A percentile compares a stretch with the other conserved stretches of the same genome.
Conservation (phyloP, 2,888 invertebrate genomes). For the Papilio elwesi region DNA sequence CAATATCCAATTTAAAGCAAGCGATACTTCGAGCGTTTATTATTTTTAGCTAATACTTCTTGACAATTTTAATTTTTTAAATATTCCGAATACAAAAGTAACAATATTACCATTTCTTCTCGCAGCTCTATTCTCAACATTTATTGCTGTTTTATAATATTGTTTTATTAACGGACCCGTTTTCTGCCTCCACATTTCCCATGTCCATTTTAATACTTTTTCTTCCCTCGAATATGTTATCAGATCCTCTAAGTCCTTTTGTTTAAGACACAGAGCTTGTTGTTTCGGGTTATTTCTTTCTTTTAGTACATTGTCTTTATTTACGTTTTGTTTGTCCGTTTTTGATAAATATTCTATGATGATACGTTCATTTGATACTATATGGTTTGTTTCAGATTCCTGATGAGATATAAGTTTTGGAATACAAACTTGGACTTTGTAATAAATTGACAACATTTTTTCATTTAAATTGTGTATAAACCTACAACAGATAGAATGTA, state of each 20-base stretch:
- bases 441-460: constrained; percentile 84
- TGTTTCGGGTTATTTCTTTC: constrained; percentile 48
- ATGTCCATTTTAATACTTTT: constrained; percentile 84
- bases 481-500: constrained; percentile 9
- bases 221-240: constrained; percentile 80
- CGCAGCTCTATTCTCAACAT: constrained; percentile 86
- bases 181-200: constrained; percentile 87
- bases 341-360: constrained; percentile 58
- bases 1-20: too few species aligned
- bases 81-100: neutral
- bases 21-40: too few species aligned
- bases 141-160: constrained; percentile 81
- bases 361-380: constrained; percentile 58
- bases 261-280: constrained; percentile 79
- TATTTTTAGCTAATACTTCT: too few species aligned
- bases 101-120: constrained; percentile 82
- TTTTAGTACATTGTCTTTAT: constrained; percentile 41
- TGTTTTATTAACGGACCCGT: constrained; percentile 84
- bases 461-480: constrained; percentile 64
- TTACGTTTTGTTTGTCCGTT: neutral
- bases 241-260: constrained; percentile 85
- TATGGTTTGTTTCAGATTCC: constrained; percentile 42
- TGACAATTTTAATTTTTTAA: too few species aligned
- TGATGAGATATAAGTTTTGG: constrained; percentile 51
- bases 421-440: constrained; percentile 82